phyloP scores from a whole-genome alignment of 2,113 vertebrate genomes.

The Sprattus sprattus region DNA sequence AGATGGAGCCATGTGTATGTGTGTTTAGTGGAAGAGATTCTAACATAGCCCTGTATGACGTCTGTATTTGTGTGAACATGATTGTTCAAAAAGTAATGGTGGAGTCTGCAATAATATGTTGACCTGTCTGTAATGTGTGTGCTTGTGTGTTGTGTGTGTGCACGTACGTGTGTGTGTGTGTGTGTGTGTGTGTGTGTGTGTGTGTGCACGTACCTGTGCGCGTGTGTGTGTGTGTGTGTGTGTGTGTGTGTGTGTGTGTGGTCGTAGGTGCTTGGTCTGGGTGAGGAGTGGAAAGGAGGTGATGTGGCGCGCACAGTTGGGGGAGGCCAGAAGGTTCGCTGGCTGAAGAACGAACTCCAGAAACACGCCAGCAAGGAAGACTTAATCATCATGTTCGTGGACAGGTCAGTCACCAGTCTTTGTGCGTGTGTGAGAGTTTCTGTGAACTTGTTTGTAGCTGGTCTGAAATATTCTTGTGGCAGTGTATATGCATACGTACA shows the following conservation, averaged over 20 bases:
- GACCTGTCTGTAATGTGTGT: neutral
- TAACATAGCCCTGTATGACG: too few relatives aligned
- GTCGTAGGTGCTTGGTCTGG: conserved; percentile 68
- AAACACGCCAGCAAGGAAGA: conserved; percentile 67
- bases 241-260: conserved; percentile 37
- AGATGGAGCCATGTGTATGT: too few relatives aligned
- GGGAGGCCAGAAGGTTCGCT: conserved; percentile 90
- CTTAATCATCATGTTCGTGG: conserved; percentile 81
- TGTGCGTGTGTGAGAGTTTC: neutral
- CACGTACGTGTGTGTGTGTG: neutral
- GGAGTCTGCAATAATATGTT: neutral
- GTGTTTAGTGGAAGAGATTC: neutral
- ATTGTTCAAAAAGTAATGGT: neutral
- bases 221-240: neutral
- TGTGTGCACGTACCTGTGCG: neutral
- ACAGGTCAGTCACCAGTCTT: conserved; percentile 72
- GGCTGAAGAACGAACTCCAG: conserved; percentile 82
- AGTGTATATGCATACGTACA: neutral
- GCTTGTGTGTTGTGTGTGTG: neutral
- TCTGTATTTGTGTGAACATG: neutral
- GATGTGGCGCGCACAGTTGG: conserved; percentile 79
- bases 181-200: neutral
- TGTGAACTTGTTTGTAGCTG: neutral
- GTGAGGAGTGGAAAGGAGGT: conserved; percentile 78
- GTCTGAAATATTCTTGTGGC: neutral